Conservation (phyloP, 2,888 invertebrate species). For the Limnephilus lunatus region DNA sequence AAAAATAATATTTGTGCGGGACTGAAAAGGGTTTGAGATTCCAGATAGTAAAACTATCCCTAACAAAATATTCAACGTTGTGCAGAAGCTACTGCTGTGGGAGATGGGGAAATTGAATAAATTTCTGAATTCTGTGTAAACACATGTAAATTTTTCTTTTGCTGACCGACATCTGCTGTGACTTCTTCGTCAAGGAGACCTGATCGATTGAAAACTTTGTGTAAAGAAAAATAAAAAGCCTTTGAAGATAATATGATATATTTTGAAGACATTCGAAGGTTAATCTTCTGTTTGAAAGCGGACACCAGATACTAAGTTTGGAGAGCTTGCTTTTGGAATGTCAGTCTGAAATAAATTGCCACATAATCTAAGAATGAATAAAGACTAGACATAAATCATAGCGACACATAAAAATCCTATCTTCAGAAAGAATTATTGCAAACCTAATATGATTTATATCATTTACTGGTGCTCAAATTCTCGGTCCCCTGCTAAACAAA, state of each 20-base stretch:
- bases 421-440: no score
- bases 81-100: background rate
- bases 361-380: no score
- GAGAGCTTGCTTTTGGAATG: no score
- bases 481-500: no score
- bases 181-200: background rate
- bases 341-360: no score
- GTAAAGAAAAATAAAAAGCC: background rate
- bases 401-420: no score
- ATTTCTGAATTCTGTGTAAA: conserved; percentile 18
- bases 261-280: background rate
- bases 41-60: background rate
- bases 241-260: background rate
- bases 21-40: background rate
- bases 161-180: conserved; percentile 10
- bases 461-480: no score
- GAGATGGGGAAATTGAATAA: conserved; percentile 11
- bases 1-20: background rate
- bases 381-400: no score
- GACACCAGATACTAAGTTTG: no score
- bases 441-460: no score
- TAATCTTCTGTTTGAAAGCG: no score
- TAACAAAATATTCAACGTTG: background rate
- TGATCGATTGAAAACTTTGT: background rate
- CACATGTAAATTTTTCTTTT: conserved; percentile 16